These are phyloP conservation scores for Pipistrellus kuhlii DNA, from an alignment of 2,797 vertebrate species.

Conservation along the genomic window DNA sequence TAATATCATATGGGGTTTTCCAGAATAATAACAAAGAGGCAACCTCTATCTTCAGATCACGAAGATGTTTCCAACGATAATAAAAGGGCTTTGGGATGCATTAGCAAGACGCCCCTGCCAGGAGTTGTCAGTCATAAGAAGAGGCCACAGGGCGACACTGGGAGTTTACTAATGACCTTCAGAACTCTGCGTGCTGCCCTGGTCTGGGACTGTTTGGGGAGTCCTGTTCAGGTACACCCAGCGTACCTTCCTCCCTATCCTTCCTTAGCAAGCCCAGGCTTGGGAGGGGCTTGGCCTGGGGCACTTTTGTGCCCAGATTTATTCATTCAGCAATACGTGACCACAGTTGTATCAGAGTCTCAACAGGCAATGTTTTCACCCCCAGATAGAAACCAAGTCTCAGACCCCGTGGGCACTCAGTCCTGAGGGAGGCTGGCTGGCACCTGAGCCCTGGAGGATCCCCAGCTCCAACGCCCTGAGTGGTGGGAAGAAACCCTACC, in stretches of 20 bases:
- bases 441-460: background rate
- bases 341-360: background rate
- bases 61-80: slow-evolving; percentile 6
- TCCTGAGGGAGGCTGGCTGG: background rate
- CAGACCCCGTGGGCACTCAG: fast-evolving
- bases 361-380: background rate
- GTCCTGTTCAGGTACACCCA: background rate
- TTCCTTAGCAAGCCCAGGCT: background rate
- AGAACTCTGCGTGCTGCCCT: background rate
- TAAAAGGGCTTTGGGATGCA: slow-evolving; percentile 36
- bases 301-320: background rate
- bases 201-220: background rate
- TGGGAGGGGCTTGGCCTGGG: fast-evolving
- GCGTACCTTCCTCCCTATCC: background rate
- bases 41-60: slow-evolving; percentile 56
- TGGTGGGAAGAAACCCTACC: background rate
- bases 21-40: slow-evolving; percentile 33
- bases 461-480: background rate
- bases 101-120: slow-evolving; percentile 54
- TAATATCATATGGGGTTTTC: slow-evolving; percentile 40
- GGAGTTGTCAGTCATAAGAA: slow-evolving; percentile 37
- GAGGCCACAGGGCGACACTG: background rate
- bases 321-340: background rate
- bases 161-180: slow-evolving; percentile 40
- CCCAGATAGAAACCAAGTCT: background rate